phyloP scores from a whole-genome alignment of 2,888 invertebrate species.

The Drosophila seclusa region DNA sequence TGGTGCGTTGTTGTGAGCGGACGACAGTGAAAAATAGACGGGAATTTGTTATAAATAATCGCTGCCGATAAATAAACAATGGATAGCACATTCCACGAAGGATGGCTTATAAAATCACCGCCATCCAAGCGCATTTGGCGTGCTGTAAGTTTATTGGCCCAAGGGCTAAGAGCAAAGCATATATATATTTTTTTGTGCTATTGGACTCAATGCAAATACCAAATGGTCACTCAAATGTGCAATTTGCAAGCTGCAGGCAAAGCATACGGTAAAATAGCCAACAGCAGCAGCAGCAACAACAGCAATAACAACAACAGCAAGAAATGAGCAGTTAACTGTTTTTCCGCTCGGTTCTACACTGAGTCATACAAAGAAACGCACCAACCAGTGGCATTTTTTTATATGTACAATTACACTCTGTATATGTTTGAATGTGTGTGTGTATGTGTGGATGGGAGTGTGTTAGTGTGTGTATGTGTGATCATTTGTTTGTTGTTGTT shows the following conservation, averaged over 20 bases:
- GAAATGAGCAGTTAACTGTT: slow-evolving; percentile 43
- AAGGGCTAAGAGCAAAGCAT: slow-evolving; percentile 24
- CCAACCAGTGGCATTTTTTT: slow-evolving; percentile 61
- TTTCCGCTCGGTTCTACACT: slow-evolving; percentile 52
- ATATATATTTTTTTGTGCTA: slow-evolving; percentile 18
- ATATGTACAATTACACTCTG: slow-evolving; percentile 47
- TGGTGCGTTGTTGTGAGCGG: slow-evolving; percentile 41
- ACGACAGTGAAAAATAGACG: slow-evolving; percentile 37
- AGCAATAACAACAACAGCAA: slow-evolving; percentile 5
- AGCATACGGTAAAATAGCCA: slow-evolving; percentile 41
- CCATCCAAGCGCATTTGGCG: slow-evolving; percentile 96
- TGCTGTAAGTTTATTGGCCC: slow-evolving; percentile 90
- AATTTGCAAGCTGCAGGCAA: slow-evolving; percentile 42
- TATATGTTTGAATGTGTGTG: slow-evolving; percentile 50
- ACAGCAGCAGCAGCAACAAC: slow-evolving; percentile 9
- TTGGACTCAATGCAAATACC: slow-evolving; percentile 36
- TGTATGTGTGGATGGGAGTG: slow-evolving; percentile 19
- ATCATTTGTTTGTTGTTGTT: slow-evolving; percentile 58
- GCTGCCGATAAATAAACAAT: slow-evolving; percentile 40
- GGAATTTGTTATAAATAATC: slow-evolving; percentile 22
- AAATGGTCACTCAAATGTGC: slow-evolving; percentile 53
- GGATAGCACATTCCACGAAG: slow-evolving; percentile 88
- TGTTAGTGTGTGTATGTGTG: slow-evolving; percentile 26
- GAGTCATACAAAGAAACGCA: slow-evolving; percentile 64
- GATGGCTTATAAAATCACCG: slow-evolving; percentile 98